Base-by-base conservation (phyloP, 2,888 invertebrate genomes). In the Oligia strigilis region DNA sequence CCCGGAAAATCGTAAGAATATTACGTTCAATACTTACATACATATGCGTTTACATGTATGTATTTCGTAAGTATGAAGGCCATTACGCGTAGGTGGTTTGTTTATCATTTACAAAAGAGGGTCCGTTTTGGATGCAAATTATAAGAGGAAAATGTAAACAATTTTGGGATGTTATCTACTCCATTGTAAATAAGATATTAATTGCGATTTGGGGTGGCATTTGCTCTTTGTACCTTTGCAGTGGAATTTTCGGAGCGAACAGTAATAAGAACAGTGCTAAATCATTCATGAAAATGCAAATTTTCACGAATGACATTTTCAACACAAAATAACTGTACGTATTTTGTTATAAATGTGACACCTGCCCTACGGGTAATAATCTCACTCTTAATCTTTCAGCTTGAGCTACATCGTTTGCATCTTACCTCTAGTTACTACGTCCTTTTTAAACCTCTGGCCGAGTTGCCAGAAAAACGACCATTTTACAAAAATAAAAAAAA, bases 1-100 rank as follows among this genome's bases (percentile, higher is more conserved):
- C 88, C 90, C 89, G 90, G 90, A 90, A 86, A 90, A 88, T 73
- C 46, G 60, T 65, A 69, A 67, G 72, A 85, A 52, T 80, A 78
- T 82, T 82, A 80, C 72, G 79, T 79, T 8, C 55, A 19, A 78
- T 58, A 69, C 72, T 64, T 29, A 74, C 69, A 69, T 23, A 62
- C 29, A 17, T 60, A 75, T 8, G 23, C 19, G 46, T 29, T 36
- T 36, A 66, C 14, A n/a, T 36, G 8, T 64, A 49, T 62, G n/a
- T 72, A 23, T 72, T 58, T 55, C 72, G n/a, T 69, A 55, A 73
- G 81, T 71, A 66, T n/a, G 71, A 75, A 62, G 60, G 52, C 29
- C 49, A 43, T 60, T 69, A 14, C 17, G 46, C 58, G 69, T 73
- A 40, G 72, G 84, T n/a, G 62, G 8, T 77, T 55, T 79, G 58